Evolutionary conservation across 1,140 invertebrate species (phyloP).

Genomic region (Cephus cinctus): DNA sequence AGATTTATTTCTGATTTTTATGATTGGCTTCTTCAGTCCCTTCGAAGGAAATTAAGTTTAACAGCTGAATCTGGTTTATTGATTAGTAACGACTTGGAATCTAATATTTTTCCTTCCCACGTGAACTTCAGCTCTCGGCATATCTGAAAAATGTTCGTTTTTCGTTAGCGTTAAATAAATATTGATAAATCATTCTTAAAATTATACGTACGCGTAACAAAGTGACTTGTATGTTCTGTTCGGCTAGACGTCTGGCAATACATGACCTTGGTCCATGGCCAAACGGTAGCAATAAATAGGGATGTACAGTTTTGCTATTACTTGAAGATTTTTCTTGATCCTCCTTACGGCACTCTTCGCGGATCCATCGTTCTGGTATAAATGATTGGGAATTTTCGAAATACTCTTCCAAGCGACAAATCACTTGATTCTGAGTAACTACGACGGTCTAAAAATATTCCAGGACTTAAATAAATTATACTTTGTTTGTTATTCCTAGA

Average conservation of each 20-base stretch:
- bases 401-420: constrained; percentile 69
- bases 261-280: constrained; percentile 86
- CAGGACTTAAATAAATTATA: constrained; percentile 7
- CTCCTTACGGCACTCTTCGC: constrained; percentile 37
- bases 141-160: constrained; percentile 60
- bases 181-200: constrained; percentile 9
- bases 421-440: constrained; percentile 85
- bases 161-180: background rate
- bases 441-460: constrained; percentile 69
- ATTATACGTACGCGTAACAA: constrained; percentile 67
- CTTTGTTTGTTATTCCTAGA: background rate
- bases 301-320: constrained; percentile 65
- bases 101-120: constrained; percentile 67
- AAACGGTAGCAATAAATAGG: constrained; percentile 82
- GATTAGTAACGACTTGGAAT: constrained; percentile 68
- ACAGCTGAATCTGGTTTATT: constrained; percentile 78
- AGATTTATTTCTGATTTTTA: too few relatives aligned
- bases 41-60: constrained; percentile 57
- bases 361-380: constrained; percentile 76
- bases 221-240: constrained; percentile 83
- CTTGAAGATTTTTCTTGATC: constrained; percentile 44
- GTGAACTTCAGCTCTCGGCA: constrained; percentile 65
- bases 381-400: constrained; percentile 70
- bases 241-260: constrained; percentile 83
- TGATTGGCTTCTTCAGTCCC: too few relatives aligned